Percentiles rank a stretch among this genome's conserved stretches.
These are phyloP conservation scores for Lochmaea capreae DNA, from an alignment of 2,888 invertebrate genomes.

Conservation along the genomic window DNA sequence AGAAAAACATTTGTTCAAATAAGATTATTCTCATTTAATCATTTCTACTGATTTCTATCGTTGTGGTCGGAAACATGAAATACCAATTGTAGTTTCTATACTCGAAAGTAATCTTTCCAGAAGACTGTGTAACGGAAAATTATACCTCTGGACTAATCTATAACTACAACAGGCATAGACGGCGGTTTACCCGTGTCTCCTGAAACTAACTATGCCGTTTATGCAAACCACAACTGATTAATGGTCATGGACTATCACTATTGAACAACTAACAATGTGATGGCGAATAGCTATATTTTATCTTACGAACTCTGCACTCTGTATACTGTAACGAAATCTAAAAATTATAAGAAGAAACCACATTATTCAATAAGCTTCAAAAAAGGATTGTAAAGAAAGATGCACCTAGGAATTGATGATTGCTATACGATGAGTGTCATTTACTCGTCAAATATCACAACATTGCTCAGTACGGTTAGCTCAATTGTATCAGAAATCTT, in stretches of 20 bases:
- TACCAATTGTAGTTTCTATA: neutral
- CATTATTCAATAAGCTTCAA: too few species aligned
- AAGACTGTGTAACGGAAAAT: neutral
- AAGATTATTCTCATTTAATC: too few species aligned
- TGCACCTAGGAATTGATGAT: too few species aligned
- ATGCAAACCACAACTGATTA: neutral
- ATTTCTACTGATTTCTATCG: neutral
- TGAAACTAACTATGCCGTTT: constrained; percentile 8
- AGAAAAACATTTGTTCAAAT: too few species aligned
- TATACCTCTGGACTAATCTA: constrained; percentile 2
- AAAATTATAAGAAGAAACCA: too few species aligned
- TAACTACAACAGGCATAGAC: constrained; percentile 2
- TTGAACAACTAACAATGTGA: neutral
- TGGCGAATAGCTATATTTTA: neutral
- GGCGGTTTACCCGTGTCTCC: neutral
- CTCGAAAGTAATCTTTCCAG: neutral
- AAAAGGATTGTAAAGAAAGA: too few species aligned
- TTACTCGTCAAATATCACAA: too few species aligned
- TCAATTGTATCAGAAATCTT: too few species aligned
- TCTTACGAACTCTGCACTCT: too few species aligned
- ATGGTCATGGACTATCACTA: neutral
- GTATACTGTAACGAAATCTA: too few species aligned
- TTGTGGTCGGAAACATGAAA: neutral
- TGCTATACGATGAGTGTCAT: too few species aligned
- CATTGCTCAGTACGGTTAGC: too few species aligned